A percentile compares a stretch with the other conserved stretches of the same genome.
Evolutionary conservation across 2,888 invertebrate genomes (phyloP).

Genomic region (Temnothorax ravouxi): DNA sequence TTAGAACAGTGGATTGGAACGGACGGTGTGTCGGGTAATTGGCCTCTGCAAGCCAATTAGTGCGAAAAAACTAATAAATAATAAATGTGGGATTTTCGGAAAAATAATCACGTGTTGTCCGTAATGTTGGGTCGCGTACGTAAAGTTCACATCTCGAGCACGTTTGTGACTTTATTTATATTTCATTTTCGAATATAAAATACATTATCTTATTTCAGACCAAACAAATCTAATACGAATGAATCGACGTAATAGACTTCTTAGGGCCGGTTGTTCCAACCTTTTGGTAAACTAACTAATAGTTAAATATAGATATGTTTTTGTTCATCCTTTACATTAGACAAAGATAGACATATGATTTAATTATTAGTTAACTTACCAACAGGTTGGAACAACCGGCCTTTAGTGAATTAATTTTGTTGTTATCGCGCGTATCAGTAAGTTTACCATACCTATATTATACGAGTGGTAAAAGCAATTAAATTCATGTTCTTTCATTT

Average conservation of each 20-base stretch:
- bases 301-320: too few relatives aligned
- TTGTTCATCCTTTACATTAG: too few relatives aligned
- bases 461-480: background rate
- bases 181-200: background rate
- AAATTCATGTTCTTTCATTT: background rate
- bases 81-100: background rate
- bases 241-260: background rate
- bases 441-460: background rate
- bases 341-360: too few relatives aligned
- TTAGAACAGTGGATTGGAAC: background rate
- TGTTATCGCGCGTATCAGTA: background rate
- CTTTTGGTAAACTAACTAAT: too few relatives aligned
- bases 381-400: too few relatives aligned
- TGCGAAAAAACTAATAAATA: background rate
- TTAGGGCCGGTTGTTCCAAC: too few relatives aligned
- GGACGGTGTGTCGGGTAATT: background rate
- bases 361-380: too few relatives aligned
- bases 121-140: background rate
- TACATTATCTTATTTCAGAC: background rate
- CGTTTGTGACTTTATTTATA: background rate
- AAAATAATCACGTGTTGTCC: background rate
- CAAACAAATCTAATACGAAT: background rate
- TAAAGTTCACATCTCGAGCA: background rate
- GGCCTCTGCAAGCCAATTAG: conserved; percentile 6
- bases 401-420: background rate